Evolutionary conservation across 2,797 vertebrate species (phyloP), one percentile per base, ranked within the genome.

Genomic region (Oreortyx pictus): DNA sequence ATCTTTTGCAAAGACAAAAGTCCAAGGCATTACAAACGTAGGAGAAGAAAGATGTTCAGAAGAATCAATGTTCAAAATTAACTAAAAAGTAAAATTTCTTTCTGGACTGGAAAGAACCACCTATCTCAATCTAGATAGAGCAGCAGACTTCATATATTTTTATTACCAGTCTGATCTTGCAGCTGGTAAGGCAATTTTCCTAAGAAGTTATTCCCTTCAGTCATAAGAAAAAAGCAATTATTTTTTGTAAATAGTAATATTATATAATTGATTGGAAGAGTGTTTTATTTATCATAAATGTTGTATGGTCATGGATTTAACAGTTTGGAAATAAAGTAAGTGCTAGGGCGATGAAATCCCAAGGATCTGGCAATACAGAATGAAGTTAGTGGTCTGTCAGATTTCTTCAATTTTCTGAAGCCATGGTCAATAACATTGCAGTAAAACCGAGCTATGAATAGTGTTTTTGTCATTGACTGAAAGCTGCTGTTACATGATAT

Each of bases 231-330:
- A 87, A 81, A 27, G 54, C 14, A 7, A 10, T 27, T 52, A 47
- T 37, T 52, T 41, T 41, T 39, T 14, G 8, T 15, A 19, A 56
- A 35, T 75, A 75, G 67, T 60, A 72, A 50, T 24, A 73, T 85
- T 91, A 78, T 89, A 25, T 90, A 89, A 81, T 89, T 90, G 86
- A 73, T 93, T 84, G 54, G 61, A 72, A 87, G 68, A 57, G 19
- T 66, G 24, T 39, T 90, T 94, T 82, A 25, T 85, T 54, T 75
- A 49, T 85, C 49, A 27, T 82, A 61, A 90, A 89, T 90, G 35
- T 56, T 70, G 37, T 46, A 43, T 92, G 54, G 64, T 65, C 7
- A 6, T 64, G 33, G 78, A 74, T 74, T 65, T 78, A 94, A 68
- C 10, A 13, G 24, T 18, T 88, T 39, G 74, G 85, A 88, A 93